A percentile compares a stretch with the other conserved stretches of the same genome.
Conservation (phyloP, 2,888 invertebrate genomes). For the Xanthia icteritia region DNA sequence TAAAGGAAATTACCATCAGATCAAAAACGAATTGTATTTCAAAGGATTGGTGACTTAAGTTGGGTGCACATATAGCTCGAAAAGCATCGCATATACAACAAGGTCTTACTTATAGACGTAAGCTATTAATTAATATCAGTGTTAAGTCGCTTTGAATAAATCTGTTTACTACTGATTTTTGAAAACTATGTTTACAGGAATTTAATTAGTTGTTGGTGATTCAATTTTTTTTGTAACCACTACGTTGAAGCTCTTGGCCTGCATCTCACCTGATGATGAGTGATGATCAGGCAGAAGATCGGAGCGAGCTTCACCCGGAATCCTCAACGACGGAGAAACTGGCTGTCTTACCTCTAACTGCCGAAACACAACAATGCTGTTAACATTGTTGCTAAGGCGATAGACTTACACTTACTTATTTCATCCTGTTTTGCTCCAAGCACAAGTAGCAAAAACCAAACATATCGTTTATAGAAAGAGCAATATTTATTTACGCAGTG, state of each 20-base stretch:
- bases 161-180: not conserved
- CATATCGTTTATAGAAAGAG: not conserved
- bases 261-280: no score
- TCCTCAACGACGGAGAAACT: no score
- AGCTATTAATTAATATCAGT: not conserved
- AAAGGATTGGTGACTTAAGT: slow-evolving; percentile 22
- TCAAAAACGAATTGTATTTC: slow-evolving; percentile 34
- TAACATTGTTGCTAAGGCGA: no score
- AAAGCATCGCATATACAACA: not conserved
- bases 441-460: not conserved
- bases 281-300: no score
- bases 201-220: not conserved
- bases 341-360: no score
- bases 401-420: not conserved
- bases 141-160: not conserved
- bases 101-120: not conserved
- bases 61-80: not conserved
- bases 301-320: no score
- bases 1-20: slow-evolving; percentile 53
- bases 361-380: no score
- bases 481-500: not conserved
- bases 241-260: no score
- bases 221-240: not conserved
- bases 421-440: not conserved
- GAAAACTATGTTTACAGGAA: not conserved